Conservation (phyloP, 1,140 invertebrate species). For the Camponotus floridanus region DNA sequence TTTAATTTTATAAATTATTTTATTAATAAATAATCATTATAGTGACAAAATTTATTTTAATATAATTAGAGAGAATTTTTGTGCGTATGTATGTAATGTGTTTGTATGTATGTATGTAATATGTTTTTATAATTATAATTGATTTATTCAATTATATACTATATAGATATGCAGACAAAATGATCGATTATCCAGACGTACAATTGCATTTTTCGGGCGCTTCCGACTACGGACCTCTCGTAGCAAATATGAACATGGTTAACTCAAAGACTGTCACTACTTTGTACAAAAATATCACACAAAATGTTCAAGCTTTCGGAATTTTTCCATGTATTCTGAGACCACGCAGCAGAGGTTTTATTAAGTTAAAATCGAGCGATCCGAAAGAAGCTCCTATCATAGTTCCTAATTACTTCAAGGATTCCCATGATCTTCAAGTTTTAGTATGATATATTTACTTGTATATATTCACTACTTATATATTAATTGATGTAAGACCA, state of each 20-base stretch:
- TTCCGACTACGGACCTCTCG: slow-evolving; percentile 91
- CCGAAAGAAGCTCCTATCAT: slow-evolving; percentile 91
- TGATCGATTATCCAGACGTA: slow-evolving; percentile 88
- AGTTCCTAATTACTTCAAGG: slow-evolving; percentile 92
- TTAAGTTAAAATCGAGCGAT: slow-evolving; percentile 89
- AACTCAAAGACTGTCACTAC: slow-evolving; percentile 89
- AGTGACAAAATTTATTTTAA: background rate
- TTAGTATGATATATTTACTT: slow-evolving; percentile 86
- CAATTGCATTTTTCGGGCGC: slow-evolving; percentile 91
- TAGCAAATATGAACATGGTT: slow-evolving; percentile 89
- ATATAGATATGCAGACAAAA: slow-evolving; percentile 87
- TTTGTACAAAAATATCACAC: slow-evolving; percentile 87
- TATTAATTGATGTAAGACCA: background rate
- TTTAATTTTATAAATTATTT: no score
- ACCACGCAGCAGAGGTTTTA: slow-evolving; percentile 90
- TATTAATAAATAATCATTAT: background rate
- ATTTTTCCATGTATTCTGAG: slow-evolving; percentile 90
- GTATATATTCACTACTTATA: background rate
- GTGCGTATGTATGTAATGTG: no score
- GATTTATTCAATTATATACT: slow-evolving; percentile 8
- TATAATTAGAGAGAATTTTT: background rate
- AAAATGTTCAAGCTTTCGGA: slow-evolving; percentile 88
- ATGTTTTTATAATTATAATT: background rate
- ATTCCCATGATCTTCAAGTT: slow-evolving; percentile 90
- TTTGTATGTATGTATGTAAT: background rate